phyloP scores from a whole-genome alignment of 2,888 invertebrate species.

The Rhogogaster chlorosoma region DNA sequence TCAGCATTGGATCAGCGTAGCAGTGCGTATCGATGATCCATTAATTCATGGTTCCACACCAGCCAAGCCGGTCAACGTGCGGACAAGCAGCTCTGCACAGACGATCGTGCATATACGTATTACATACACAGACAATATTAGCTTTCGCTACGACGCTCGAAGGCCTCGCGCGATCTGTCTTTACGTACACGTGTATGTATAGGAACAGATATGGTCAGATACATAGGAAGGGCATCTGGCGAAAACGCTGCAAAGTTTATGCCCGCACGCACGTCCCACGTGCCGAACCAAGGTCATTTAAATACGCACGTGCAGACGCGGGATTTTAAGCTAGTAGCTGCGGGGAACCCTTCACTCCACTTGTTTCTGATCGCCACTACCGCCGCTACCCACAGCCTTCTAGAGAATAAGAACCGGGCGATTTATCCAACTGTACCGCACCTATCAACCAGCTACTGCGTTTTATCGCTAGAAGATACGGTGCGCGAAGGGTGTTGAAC shows the following conservation, averaged over 20 bases:
- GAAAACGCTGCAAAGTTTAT: constrained; percentile 1
- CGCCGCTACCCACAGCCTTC: background rate
- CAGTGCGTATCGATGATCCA: background rate
- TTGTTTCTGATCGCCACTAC: background rate
- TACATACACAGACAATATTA: background rate
- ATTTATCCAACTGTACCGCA: background rate
- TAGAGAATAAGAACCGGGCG: background rate
- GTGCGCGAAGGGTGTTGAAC: background rate
- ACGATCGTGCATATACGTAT: background rate
- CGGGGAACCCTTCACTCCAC: background rate
- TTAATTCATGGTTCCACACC: background rate
- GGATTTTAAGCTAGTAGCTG: background rate
- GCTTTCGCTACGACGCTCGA: background rate
- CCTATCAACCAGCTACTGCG: background rate
- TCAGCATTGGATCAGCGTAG: background rate
- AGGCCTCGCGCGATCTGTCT: background rate
- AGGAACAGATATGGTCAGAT: background rate
- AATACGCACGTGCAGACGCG: constrained; percentile 32
- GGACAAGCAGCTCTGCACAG: background rate
- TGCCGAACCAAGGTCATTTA: constrained; percentile 4
- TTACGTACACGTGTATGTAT: background rate
- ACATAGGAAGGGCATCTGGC: background rate
- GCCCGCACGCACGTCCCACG: constrained; percentile 12
- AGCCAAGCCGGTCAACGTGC: background rate
- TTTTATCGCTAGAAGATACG: background rate